Evolutionary conservation across 2,888 invertebrate species (phyloP), one percentile per base, ranked within the genome.

Genomic region (Merodon equestris): DNA sequence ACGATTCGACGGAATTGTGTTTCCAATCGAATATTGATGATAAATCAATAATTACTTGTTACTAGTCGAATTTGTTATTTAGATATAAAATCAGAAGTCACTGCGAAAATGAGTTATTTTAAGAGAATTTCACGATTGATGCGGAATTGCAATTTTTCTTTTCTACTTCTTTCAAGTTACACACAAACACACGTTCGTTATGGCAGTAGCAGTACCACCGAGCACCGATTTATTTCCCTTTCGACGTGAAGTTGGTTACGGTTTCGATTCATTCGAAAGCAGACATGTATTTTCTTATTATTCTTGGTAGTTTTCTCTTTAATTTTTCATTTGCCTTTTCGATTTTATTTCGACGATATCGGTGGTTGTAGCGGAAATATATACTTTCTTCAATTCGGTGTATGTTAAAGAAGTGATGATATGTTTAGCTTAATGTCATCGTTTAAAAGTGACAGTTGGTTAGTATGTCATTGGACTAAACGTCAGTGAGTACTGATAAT

Each of bases 121-220:
- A 63, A 67, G 60, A 77, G 67, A 77, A 72, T 77, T 73, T 77
- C 63, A 67, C 73, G 73, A 73, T 77, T 73, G 73, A 77, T 77
- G 77, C 77, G 77, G 77, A 77, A 77, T 77, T 77, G 77, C 77
- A 77, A 77, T 77, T 77, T 40, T 77, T 73, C 57, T 77, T 75
- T 27, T 77, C 56, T 57, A 73, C 67, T 77, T 67, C 66, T 73
- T 67, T 77, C 66, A 56, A 60, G 66, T 72, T 63, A 73, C 67
- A 67, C 77, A 77, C 77, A 77, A 67, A 77, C 19, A 77, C 77
- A 63, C 3, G 27, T 53, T 67, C 47, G 61, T 27, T 53, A 57
- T 14, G 38, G 61, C 50, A 70, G 67, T 67, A 77, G n/a, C n/a
- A n/a, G n/a, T 27, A 27, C 7, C 27, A 27, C 3, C 27, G 27